Conservation (phyloP, 2,888 invertebrate species). For the Lepidochitona cinerea region DNA sequence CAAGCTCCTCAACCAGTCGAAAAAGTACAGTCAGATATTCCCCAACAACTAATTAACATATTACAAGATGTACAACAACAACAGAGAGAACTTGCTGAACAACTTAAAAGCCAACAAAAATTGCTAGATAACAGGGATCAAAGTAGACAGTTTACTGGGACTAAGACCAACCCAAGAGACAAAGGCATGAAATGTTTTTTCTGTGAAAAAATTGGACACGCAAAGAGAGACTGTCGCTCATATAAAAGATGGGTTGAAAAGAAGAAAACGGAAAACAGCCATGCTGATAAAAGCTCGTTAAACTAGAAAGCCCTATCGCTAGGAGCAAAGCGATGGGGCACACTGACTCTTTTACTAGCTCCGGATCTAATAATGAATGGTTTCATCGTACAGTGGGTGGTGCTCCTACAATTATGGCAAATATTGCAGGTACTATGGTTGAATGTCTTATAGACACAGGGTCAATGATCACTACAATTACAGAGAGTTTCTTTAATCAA, state of each 20-base stretch:
- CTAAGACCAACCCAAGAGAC: too few species aligned
- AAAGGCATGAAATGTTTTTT: too few species aligned
- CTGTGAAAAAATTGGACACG: background rate
- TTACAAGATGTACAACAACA: background rate
- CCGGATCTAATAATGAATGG: too few species aligned
- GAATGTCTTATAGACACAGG: constrained; percentile 21
- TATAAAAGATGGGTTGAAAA: background rate
- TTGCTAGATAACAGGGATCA: background rate
- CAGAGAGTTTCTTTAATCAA: constrained; percentile 12
- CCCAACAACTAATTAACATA: background rate
- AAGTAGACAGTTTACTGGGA: background rate
- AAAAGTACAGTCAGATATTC: too few species aligned
- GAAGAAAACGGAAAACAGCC: background rate
- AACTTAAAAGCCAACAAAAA: background rate
- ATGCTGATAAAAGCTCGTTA: background rate
- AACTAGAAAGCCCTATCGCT: constrained; percentile 11
- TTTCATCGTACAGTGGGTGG: constrained; percentile 6
- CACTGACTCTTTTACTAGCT: background rate
- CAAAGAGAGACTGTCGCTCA: background rate
- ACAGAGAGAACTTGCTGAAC: background rate
- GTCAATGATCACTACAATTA: constrained; percentile 11
- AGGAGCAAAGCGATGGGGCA: constrained; percentile 10
- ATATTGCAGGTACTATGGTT: background rate
- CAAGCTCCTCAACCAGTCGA: too few species aligned
- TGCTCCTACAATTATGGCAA: constrained; percentile 6